Base-by-base conservation (phyloP, 2,888 invertebrate genomes). In the Alentia gelatinosa region DNA sequence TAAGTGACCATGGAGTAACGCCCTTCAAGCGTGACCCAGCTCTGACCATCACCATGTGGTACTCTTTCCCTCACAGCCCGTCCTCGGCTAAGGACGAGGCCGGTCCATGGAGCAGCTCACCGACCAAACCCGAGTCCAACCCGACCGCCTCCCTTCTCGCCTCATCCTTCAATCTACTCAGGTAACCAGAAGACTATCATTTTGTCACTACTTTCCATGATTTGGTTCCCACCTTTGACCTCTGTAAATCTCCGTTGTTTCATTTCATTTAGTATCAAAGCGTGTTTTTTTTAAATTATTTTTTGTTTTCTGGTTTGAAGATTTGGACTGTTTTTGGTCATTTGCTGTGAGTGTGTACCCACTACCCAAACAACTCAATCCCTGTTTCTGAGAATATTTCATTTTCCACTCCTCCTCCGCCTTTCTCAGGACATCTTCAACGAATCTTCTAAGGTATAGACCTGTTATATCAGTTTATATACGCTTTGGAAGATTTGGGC, bases 81-180 rank as follows among this genome's bases (percentile, higher is more conserved):
- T 86, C 86, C 47, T 42, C 47, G 15, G 35, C 42, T 30, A 50
- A 86, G 47, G 86, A 86, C 47, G 47, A 42, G 42, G 86, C 47
- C 1, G 47, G 86, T 0, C 23, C 39, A 39, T 86, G 86, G 86
- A 86, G 47, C 35, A 30, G 50, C 30, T 86, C 86, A 30, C 86
- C 86, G 15, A 86, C 86, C 42, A 86, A 86, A 42, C 86, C 86
- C 23, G 86, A 86, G 86, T 86, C 86, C 42, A 86, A 86, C 86
- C 86, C 86, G 86, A 86, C 86, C 47, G 86, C 86, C 33, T 86
- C 86, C 47, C 86, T 86, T 26, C 47, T 86, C 33, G 86, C 86
- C 86, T 86, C 86, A 12, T 86, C 86, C 47, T 86, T 86, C 50
- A 86, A 86, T 30, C 47, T 86, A 9, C 86, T 86, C 86, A 86